These are phyloP conservation scores for Formicarius rufipectus DNA, from an alignment of 2,113 vertebrate species.

Conservation along the genomic window DNA sequence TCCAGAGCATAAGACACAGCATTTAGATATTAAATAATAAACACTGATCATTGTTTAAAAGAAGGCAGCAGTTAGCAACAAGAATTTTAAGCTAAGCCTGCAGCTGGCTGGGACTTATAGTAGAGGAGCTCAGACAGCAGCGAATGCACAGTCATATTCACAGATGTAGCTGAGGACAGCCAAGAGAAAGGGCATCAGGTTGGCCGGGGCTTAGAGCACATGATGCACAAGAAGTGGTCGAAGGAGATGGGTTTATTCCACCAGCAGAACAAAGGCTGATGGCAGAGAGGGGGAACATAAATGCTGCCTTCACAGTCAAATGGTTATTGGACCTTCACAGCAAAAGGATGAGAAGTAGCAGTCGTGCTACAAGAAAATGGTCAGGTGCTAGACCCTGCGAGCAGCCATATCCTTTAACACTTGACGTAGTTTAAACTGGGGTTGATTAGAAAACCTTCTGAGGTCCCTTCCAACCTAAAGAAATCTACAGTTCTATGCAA, in stretches of 20 bases:
- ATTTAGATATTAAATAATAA: background rate
- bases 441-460: background rate
- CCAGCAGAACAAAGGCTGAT: background rate
- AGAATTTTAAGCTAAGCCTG: background rate
- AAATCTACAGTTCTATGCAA: background rate
- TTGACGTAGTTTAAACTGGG: background rate
- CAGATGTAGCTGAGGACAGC: background rate
- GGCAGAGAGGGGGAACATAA: background rate
- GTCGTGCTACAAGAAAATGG: background rate
- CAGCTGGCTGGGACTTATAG: rapidly evolving
- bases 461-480: background rate
- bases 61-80: background rate
- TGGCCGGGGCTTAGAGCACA: background rate
- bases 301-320: background rate
- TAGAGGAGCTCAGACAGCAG: background rate
- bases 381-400: background rate
- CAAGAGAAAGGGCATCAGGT: background rate
- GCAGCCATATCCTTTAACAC: background rate
- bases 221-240: rapidly evolving
- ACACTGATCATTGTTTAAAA: background rate
- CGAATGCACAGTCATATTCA: background rate
- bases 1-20: background rate
- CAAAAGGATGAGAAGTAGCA: background rate
- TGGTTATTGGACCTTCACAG: background rate
- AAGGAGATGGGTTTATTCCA: background rate